These are phyloP conservation scores for Coreoperca whiteheadi DNA, from an alignment of 2,113 vertebrate species.

Conservation along the genomic window DNA sequence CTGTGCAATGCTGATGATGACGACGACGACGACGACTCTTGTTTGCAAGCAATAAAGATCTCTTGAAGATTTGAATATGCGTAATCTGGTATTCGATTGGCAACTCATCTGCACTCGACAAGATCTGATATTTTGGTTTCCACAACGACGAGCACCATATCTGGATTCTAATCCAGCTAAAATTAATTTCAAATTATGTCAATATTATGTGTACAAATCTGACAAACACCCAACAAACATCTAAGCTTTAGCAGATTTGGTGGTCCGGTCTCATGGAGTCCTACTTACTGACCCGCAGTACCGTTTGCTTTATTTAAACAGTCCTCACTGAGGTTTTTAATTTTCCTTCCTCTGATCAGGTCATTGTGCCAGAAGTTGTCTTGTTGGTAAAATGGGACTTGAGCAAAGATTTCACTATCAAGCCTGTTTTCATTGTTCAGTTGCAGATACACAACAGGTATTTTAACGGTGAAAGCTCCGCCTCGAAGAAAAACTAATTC, in stretches of 20 bases:
- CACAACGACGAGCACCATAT: neutral
- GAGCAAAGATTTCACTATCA: neutral
- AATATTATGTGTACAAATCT: neutral
- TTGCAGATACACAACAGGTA: fast-evolving
- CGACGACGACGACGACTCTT: too few species aligned
- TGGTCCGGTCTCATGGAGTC: neutral
- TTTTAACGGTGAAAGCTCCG: neutral
- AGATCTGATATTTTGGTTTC: too few species aligned
- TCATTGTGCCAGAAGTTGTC: neutral
- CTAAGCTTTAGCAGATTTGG: too few species aligned
- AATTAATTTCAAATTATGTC: neutral
- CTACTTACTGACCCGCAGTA: neutral
- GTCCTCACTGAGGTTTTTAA: too few species aligned
- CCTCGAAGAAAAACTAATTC: neutral
- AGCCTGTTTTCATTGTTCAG: neutral
- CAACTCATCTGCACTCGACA: too few species aligned
- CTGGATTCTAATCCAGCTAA: neutral
- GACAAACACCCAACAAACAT: too few species aligned
- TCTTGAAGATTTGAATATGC: too few species aligned
- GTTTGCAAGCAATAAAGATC: too few species aligned
- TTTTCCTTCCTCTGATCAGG: neutral
- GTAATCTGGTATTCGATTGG: too few species aligned
- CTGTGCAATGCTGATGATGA: too few species aligned
- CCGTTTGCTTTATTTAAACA: neutral
- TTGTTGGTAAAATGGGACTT: neutral